phyloP scores from a whole-genome alignment of 1,140 invertebrate species.

The Radopholus similis region DNA sequence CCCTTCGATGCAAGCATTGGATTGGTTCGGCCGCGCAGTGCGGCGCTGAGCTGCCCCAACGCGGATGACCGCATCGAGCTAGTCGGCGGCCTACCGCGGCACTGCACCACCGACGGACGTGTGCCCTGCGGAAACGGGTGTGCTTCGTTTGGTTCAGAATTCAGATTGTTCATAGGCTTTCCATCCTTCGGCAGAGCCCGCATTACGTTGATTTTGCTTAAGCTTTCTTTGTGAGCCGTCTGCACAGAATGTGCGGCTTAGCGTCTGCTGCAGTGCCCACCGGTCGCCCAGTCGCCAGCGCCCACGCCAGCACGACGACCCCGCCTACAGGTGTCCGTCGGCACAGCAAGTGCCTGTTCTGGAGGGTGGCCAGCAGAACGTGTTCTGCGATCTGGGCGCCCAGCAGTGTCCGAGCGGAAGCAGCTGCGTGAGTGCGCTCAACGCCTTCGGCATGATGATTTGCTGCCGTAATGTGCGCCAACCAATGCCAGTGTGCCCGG shows the following conservation, averaged over 20 bases:
- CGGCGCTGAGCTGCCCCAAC: not conserved
- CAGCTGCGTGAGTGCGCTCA: constrained; percentile 27
- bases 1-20: not conserved
- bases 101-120: not conserved
- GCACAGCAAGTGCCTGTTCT: constrained; percentile 12
- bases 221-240: constrained; percentile 15
- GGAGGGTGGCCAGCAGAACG: constrained; percentile 8
- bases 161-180: not conserved
- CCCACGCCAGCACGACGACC: not conserved
- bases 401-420: constrained; percentile 13
- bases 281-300: not conserved
- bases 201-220: not conserved
- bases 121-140: not conserved
- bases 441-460: constrained; percentile 35
- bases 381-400: constrained; percentile 15
- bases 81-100: not conserved
- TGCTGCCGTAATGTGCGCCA: constrained; percentile 33
- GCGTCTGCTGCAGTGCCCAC: constrained; percentile 2
- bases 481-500: constrained; percentile 36
- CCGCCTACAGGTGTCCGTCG: constrained; percentile 16
- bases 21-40: not conserved
- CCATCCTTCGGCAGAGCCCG: not conserved
- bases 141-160: not conserved
- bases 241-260: not conserved
- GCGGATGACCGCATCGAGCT: not conserved